These are phyloP conservation scores for Tricholaema leucomelas DNA, from an alignment of 2,113 vertebrate genomes.

Conservation along the genomic window DNA sequence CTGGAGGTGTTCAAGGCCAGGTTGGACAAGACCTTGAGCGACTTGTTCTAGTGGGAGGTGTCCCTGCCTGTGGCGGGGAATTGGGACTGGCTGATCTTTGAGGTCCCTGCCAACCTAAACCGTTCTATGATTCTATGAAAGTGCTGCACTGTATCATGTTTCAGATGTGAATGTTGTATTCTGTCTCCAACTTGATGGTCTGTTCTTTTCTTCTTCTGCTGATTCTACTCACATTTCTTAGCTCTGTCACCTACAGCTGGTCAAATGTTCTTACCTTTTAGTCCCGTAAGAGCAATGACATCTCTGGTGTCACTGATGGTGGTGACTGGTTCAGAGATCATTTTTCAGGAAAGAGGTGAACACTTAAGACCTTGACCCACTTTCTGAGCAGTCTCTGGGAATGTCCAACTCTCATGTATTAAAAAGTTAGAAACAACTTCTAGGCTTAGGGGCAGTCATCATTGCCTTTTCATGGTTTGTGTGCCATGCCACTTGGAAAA, in stretches of 20 bases:
- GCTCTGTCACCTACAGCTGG: not conserved
- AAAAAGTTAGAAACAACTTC: not conserved
- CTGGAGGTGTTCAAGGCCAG: no score
- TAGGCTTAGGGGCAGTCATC: not conserved
- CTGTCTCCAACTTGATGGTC: not conserved
- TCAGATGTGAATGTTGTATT: not conserved
- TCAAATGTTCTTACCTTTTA: not conserved
- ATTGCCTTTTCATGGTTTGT: not conserved
- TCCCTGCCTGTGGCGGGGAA: no score
- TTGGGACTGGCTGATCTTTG: no score
- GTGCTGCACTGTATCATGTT: not conserved
- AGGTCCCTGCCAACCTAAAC: no score
- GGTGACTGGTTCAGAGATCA: not conserved
- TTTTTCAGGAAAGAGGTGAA: not conserved
- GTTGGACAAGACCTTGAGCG: no score
- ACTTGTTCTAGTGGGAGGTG: no score
- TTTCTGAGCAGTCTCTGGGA: not conserved
- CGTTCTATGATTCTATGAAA: no score
- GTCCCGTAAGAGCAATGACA: not conserved
- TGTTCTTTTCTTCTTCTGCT: not conserved
- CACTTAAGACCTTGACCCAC: not conserved
- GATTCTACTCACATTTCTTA: not conserved
- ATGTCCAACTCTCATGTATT: not conserved
- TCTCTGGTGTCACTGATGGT: not conserved
- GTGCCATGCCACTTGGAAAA: not conserved